Evolutionary conservation across 2,888 invertebrate species (phyloP).

Genomic region (Allacma fusca): DNA sequence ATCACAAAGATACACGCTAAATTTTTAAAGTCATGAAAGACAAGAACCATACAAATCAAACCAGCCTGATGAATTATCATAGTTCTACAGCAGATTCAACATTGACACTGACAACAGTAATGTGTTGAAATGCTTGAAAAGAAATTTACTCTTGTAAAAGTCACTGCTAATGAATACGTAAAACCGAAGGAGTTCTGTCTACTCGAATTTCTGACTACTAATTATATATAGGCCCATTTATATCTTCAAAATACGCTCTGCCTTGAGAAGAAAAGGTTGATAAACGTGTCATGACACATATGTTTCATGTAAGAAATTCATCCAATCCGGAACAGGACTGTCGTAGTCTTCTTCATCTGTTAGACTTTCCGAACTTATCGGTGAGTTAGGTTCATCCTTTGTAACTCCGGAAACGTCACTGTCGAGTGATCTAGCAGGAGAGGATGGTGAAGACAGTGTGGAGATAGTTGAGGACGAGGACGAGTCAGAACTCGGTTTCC

Average conservation of each 20-base stretch:
- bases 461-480: constrained; percentile 23
- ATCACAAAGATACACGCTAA: no score
- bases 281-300: constrained; percentile 31
- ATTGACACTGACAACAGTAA: no score
- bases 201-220: no score
- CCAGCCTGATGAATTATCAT: no score
- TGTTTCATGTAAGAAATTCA: not conserved
- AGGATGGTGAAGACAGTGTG: constrained; percentile 16
- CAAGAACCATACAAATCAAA: no score
- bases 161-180: no score
- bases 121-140: no score
- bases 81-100: no score
- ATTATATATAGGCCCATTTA: not conserved
- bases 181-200: no score
- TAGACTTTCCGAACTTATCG: not conserved
- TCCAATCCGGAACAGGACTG: constrained; percentile 29
- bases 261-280: not conserved
- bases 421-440: not conserved
- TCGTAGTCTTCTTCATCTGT: not conserved
- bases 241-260: not conserved
- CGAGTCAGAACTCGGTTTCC: constrained; percentile 29
- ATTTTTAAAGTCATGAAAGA: no score
- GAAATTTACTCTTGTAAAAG: no score
- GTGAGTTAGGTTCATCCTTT: not conserved
- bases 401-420: not conserved